A percentile compares a stretch with the other conserved stretches of the same genome.
phyloP scores from a whole-genome alignment of 2,888 invertebrate species.

The Scaptomyza caliginosa region DNA sequence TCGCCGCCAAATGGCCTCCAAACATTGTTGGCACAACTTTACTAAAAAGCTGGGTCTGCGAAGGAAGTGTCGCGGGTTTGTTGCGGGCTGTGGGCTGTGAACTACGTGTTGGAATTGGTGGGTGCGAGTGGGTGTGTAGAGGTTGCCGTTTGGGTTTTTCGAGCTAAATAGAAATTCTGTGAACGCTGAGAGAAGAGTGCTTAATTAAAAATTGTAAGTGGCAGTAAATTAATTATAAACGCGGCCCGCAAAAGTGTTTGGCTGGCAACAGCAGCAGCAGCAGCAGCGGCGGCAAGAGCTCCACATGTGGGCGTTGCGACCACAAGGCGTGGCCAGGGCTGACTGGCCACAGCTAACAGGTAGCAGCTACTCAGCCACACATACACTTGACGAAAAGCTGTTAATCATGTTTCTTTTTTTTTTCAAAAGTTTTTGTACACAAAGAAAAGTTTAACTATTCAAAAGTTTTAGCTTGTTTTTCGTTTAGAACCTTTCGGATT shows the following conservation, averaged over 20 bases:
- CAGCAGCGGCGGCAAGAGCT: slow-evolving; percentile 31
- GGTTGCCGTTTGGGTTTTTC: neutral
- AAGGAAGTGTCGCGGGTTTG: too few species aligned
- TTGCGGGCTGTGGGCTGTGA: too few species aligned
- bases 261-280: slow-evolving; percentile 51
- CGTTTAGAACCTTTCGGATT: too few species aligned
- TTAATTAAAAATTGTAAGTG: slow-evolving; percentile 78
- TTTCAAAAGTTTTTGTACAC: too few species aligned
- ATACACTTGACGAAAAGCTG: neutral
- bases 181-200: slow-evolving; percentile 57
- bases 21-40: slow-evolving; percentile 9
- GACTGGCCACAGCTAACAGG: neutral
- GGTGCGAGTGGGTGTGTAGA: neutral
- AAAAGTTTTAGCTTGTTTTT: too few species aligned
- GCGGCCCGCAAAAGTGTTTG: slow-evolving; percentile 72
- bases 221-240: slow-evolving; percentile 77
- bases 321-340: slow-evolving; percentile 30
- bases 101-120: too few species aligned
- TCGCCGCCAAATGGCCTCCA: slow-evolving; percentile 22
- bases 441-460: too few species aligned
- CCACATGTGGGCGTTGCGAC: slow-evolving; percentile 43
- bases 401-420: too few species aligned
- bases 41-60: too few species aligned
- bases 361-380: neutral
- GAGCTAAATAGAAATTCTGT: slow-evolving; percentile 47